Percentiles rank a stretch among this genome's conserved stretches.
These are phyloP conservation scores for Autographa gamma DNA, from an alignment of 2,888 invertebrate species.

Conservation along the genomic window DNA sequence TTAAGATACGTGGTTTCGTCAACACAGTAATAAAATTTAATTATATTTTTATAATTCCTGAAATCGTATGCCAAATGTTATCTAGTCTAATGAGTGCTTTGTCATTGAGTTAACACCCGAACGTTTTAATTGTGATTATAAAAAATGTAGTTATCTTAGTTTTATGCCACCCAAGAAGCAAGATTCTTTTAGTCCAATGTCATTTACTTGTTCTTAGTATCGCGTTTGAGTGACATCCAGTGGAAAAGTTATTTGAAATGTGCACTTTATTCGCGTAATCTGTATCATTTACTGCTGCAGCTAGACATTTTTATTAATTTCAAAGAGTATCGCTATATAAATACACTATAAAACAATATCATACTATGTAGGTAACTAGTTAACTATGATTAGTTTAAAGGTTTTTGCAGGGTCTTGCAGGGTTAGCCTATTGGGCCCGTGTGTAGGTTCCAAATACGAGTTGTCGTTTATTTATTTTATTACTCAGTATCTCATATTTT, in stretches of 20 bases:
- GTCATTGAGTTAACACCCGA: conserved; percentile 33
- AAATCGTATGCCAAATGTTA: conserved; percentile 49
- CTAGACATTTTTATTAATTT: no score
- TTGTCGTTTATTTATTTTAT: no score
- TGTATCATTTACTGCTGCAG: not conserved
- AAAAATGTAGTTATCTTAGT: conserved; percentile 20
- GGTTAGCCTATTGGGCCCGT: no score
- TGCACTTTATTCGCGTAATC: not conserved
- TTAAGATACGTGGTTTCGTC: conserved; percentile 10
- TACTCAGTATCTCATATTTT: no score
- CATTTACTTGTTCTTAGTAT: not conserved
- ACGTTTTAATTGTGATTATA: conserved; percentile 17
- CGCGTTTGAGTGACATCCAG: not conserved
- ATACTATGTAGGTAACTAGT: no score
- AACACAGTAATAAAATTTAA: conserved; percentile 20
- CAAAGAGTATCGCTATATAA: no score
- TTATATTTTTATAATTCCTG: conserved; percentile 31
- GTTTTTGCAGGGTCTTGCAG: no score
- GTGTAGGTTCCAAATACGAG: no score
- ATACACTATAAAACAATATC: no score
- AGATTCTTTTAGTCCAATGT: conserved; percentile 6
- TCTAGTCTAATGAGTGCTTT: conserved; percentile 33
- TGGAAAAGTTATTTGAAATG: not conserved
- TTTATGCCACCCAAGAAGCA: conserved; percentile 46
- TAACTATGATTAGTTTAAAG: no score